Evolutionary conservation across 2,888 invertebrate species (phyloP).

Genomic region (Agrochola lychnidis): DNA sequence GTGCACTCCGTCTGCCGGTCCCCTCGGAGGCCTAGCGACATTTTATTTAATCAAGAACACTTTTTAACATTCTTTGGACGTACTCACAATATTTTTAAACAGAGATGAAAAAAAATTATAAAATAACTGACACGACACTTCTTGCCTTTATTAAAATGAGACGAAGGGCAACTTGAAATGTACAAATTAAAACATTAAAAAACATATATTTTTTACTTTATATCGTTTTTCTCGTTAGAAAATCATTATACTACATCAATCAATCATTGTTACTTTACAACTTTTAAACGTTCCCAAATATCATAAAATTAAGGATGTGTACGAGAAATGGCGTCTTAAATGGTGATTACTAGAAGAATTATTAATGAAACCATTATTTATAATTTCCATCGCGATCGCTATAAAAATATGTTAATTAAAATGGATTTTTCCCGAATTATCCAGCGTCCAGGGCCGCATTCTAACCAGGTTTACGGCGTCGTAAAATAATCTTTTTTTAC

Average conservation of each 20-base stretch:
- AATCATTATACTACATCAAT: slow-evolving; percentile 25
- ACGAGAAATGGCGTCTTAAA: slow-evolving; percentile 45
- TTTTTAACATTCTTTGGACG: slow-evolving; percentile 87
- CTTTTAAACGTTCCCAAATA: slow-evolving; percentile 35
- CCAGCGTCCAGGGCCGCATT: slow-evolving; percentile 75
- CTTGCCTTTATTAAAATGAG: slow-evolving; percentile 68
- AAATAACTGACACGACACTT: slow-evolving; percentile 69
- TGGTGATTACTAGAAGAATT: slow-evolving; percentile 52
- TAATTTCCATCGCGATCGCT: slow-evolving; percentile 73
- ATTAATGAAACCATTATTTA: slow-evolving; percentile 71
- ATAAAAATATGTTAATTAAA: slow-evolving; percentile 84
- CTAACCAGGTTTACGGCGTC: slow-evolving; percentile 82
- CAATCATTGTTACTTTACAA: slow-evolving; percentile 26
- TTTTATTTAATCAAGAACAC: slow-evolving; percentile 89
- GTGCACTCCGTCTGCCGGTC: slow-evolving; percentile 73
- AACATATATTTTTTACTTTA: slow-evolving; percentile 20
- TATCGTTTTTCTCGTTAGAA: slow-evolving; percentile 34
- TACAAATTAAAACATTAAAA: slow-evolving; percentile 51
- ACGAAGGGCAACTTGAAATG: slow-evolving; percentile 32
- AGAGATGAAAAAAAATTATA: slow-evolving; percentile 60
- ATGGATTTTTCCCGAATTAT: slow-evolving; percentile 83
- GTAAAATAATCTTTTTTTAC: slow-evolving; percentile 77
- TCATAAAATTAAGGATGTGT: slow-evolving; percentile 34
- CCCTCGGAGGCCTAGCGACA: slow-evolving; percentile 79
- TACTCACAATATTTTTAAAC: slow-evolving; percentile 81